Evolutionary conservation across 1,140 invertebrate genomes (phyloP).

Genomic region (Medauroidea extradentata): DNA sequence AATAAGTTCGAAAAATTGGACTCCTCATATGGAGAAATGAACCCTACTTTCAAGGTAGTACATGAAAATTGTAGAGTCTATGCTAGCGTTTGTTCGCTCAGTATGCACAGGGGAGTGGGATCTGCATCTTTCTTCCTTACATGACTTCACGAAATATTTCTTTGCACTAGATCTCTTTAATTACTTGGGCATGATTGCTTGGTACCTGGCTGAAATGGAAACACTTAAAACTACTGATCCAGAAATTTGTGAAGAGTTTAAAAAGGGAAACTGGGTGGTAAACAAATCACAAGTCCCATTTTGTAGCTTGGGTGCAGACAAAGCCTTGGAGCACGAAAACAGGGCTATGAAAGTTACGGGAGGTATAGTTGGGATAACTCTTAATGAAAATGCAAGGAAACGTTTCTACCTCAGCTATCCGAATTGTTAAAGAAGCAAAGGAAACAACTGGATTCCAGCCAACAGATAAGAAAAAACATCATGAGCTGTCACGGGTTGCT

Average conservation of each 20-base stretch:
- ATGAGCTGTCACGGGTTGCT: neutral
- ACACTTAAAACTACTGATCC: neutral
- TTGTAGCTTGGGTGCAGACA: slow-evolving; percentile 5
- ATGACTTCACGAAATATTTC: slow-evolving; percentile 10
- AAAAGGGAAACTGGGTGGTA: slow-evolving; percentile 3
- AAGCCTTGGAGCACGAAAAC: slow-evolving; percentile 8
- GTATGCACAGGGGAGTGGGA: neutral
- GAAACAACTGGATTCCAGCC: neutral
- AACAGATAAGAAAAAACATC: neutral
- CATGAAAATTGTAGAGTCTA: slow-evolving; percentile 3
- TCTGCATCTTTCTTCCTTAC: neutral
- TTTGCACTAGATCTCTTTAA: slow-evolving; percentile 2
- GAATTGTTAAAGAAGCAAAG: neutral
- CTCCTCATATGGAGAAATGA: neutral
- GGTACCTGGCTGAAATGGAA: slow-evolving; percentile 6
- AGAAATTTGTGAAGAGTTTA: slow-evolving; percentile 1
- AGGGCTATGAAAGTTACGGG: slow-evolving; percentile 3
- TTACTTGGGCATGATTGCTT: slow-evolving; percentile 5
- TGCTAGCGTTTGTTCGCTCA: slow-evolving; percentile 1
- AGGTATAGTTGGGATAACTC: neutral
- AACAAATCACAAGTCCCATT: slow-evolving; percentile 4
- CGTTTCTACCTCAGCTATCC: slow-evolving; percentile 1
- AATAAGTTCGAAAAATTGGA: neutral
- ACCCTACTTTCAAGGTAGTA: slow-evolving; percentile 7
- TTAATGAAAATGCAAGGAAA: slow-evolving; percentile 4